Conservation (phyloP, 1,140 invertebrate species). For the Drosophila subobscura region DNA sequence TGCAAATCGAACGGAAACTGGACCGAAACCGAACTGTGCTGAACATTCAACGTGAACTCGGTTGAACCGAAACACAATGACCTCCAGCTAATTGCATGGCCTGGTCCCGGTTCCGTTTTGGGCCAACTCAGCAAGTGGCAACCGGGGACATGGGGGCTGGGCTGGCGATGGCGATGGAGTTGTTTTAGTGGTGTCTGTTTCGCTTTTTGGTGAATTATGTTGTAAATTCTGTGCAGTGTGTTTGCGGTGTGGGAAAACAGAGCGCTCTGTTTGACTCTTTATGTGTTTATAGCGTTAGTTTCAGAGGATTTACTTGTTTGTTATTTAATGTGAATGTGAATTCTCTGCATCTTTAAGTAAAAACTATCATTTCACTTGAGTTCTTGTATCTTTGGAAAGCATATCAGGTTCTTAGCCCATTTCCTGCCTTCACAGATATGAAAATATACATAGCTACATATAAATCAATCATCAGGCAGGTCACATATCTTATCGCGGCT, state of each 20-base stretch:
- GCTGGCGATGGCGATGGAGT: constrained; percentile 1
- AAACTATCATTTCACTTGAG: too few species aligned
- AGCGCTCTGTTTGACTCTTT: background rate
- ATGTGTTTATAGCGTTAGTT: background rate
- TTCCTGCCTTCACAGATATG: constrained; percentile 37
- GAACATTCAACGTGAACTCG: constrained; percentile 27
- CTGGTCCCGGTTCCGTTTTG: constrained; percentile 28
- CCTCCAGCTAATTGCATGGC: constrained; percentile 74
- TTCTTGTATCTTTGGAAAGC: constrained; percentile 7
- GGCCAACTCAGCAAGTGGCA: constrained; percentile 44
- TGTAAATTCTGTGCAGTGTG: constrained; percentile 28
- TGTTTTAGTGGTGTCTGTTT: constrained; percentile 25
- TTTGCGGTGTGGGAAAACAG: constrained; percentile 44
- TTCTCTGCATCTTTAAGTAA: too few species aligned
- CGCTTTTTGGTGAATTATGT: constrained; percentile 49
- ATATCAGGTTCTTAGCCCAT: constrained; percentile 30
- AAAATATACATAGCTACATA: background rate
- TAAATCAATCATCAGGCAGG: constrained; percentile 32
- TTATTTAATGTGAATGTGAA: too few species aligned
- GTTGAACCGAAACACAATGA: constrained; percentile 56
- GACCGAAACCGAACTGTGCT: constrained; percentile 10
- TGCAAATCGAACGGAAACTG: constrained; percentile 42
- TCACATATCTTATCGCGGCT: constrained; percentile 46
- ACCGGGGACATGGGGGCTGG: constrained; percentile 4
- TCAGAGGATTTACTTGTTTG: too few species aligned